Conservation (phyloP, 2,888 invertebrate genomes). For the Tridacna crocea region DNA sequence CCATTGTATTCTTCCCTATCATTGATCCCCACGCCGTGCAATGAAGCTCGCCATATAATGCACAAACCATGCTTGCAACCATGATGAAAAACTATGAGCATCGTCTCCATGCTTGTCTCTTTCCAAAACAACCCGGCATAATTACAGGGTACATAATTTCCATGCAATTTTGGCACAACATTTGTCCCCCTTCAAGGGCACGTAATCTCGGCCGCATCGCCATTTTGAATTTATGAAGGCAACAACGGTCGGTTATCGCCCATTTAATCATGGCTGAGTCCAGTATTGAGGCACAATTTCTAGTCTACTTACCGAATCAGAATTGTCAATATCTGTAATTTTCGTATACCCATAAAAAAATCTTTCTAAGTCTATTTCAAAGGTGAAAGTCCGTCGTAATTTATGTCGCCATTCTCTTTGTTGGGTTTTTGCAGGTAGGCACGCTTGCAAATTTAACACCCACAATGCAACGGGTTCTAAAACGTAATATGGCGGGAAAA, state of each 20-base stretch:
- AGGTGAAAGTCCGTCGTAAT: slow-evolving; percentile 24
- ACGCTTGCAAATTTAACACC: slow-evolving; percentile 62
- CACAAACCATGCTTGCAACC: slow-evolving; percentile 36
- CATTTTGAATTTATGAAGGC: slow-evolving; percentile 50
- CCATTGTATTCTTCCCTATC: slow-evolving; percentile 12
- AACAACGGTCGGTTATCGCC: slow-evolving; percentile 57
- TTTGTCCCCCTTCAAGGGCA: slow-evolving; percentile 71
- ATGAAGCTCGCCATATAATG: background rate
- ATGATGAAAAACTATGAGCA: slow-evolving; percentile 29
- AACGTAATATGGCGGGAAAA: slow-evolving; percentile 16
- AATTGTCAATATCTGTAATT: slow-evolving; percentile 22
- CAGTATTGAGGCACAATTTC: background rate
- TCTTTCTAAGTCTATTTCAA: background rate
- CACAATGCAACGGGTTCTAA: slow-evolving; percentile 57
- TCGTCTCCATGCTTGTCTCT: slow-evolving; percentile 24
- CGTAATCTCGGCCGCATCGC: slow-evolving; percentile 56
- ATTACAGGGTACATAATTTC: slow-evolving; percentile 65
- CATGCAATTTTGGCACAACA: slow-evolving; percentile 61
- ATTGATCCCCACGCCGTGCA: background rate
- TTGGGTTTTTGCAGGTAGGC: slow-evolving; percentile 54
- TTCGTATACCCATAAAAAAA: background rate
- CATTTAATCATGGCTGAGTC: slow-evolving; percentile 49
- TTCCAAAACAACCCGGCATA: slow-evolving; percentile 37
- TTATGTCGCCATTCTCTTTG: slow-evolving; percentile 54
- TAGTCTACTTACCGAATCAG: slow-evolving; percentile 34